Evolutionary conservation across 92 coral and sea anemone species (phyloP).

Genomic region (Porites evermanni): DNA sequence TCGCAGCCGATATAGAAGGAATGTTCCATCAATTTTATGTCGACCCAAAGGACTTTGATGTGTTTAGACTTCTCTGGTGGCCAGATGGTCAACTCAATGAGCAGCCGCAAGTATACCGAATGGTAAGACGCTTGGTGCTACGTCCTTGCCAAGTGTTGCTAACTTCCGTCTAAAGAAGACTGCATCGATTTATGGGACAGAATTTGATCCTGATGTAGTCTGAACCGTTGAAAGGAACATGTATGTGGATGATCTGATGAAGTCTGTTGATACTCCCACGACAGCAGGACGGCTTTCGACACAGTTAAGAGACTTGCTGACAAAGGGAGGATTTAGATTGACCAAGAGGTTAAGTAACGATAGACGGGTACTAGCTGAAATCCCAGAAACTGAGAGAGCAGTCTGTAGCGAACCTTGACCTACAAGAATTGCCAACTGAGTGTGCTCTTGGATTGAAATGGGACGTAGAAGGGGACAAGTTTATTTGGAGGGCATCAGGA

Average conservation of each 20-base stretch:
- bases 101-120: slow-evolving; percentile 58
- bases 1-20: no score
- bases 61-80: slow-evolving; percentile 65
- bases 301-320: slow-evolving; percentile 50
- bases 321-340: slow-evolving; percentile 50
- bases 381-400: slow-evolving; percentile 63
- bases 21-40: no score
- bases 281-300: slow-evolving; percentile 33
- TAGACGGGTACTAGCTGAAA: slow-evolving; percentile 37
- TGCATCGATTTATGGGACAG: slow-evolving; percentile 34
- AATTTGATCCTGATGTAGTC: slow-evolving; percentile 28
- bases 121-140: slow-evolving; percentile 62
- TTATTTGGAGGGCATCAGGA: no score
- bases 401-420: slow-evolving; percentile 43
- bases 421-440: slow-evolving; percentile 50
- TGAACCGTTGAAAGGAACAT: slow-evolving; percentile 51
- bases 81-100: slow-evolving; percentile 39
- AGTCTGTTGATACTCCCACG: slow-evolving; percentile 36
- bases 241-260: slow-evolving; percentile 68
- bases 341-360: slow-evolving; percentile 61
- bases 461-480: slow-evolving; percentile 7
- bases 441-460: slow-evolving; percentile 40
- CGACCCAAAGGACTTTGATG: no score
- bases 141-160: slow-evolving; percentile 57
- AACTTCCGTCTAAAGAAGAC: slow-evolving; percentile 55